These are phyloP conservation scores for Leucophenga maculata DNA, from an alignment of 2,888 invertebrate genomes.

Conservation along the genomic window DNA sequence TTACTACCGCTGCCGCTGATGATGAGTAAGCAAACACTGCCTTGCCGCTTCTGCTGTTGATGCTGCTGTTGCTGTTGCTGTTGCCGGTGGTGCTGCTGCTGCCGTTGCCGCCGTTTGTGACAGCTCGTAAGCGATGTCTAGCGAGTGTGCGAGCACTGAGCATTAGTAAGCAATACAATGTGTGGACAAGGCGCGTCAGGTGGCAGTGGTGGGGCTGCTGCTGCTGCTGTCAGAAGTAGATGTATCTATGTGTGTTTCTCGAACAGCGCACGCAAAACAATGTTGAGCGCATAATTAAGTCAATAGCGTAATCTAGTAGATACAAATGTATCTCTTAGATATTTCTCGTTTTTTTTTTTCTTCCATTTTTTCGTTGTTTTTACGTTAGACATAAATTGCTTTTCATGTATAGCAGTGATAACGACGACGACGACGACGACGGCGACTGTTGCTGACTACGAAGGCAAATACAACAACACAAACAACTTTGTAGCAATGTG, in stretches of 20 bases:
- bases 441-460: not conserved
- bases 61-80: not conserved
- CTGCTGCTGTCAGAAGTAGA: too few species aligned
- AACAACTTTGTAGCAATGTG: not conserved
- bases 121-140: not conserved
- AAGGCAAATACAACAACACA: not conserved
- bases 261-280: constrained; percentile 3
- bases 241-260: not conserved
- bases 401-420: constrained; percentile 16
- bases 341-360: not conserved
- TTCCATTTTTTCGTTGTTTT: not conserved
- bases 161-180: not conserved
- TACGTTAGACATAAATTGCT: not conserved
- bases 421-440: not conserved
- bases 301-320: constrained; percentile 43
- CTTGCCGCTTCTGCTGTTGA: too few species aligned
- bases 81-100: not conserved
- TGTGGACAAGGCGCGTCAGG: not conserved
- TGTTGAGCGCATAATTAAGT: constrained; percentile 57
- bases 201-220: not conserved
- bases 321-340: constrained; percentile 34
- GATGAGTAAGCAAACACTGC: constrained; percentile 18
- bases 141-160: not conserved
- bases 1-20: not conserved
- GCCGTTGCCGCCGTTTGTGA: not conserved